These are phyloP conservation scores for Erynnis tages DNA, from an alignment of 2,888 invertebrate species.

Conservation along the genomic window DNA sequence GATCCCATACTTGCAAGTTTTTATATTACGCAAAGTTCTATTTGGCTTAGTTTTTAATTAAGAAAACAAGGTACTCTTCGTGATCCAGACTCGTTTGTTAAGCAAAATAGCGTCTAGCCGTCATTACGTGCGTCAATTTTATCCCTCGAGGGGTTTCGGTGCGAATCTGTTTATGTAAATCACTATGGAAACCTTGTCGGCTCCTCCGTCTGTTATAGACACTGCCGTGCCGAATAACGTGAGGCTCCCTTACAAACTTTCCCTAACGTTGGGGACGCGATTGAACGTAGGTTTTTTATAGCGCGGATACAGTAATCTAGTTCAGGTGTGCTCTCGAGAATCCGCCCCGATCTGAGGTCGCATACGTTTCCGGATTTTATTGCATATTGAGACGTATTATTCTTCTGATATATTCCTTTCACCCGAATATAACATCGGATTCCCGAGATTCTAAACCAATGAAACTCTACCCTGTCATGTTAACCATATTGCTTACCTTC, in stretches of 20 bases:
- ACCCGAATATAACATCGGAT: constrained; percentile 53
- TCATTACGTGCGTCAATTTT: constrained; percentile 45
- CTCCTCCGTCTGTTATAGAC: constrained; percentile 56
- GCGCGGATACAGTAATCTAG: constrained; percentile 73
- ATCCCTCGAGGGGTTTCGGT: constrained; percentile 41
- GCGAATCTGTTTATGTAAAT: constrained; percentile 67
- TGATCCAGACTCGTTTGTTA: constrained; percentile 24
- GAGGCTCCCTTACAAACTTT: constrained; percentile 63
- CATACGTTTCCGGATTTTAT: constrained; percentile 72
- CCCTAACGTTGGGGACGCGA: constrained; percentile 60
- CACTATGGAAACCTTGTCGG: constrained; percentile 50
- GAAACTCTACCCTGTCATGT: constrained; percentile 25
- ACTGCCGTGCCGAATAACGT: constrained; percentile 48
- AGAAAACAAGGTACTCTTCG: constrained; percentile 17
- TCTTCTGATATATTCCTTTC: constrained; percentile 62
- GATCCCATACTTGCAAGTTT: background rate
- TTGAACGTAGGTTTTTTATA: constrained; percentile 70
- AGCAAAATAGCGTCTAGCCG: constrained; percentile 33
- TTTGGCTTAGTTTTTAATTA: constrained; percentile 26
- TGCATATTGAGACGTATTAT: constrained; percentile 78
- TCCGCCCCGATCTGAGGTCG: constrained; percentile 68
- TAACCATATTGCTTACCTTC: constrained; percentile 15
- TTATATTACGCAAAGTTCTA: constrained; percentile 1
- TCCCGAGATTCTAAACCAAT: constrained; percentile 56
- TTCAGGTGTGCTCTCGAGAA: constrained; percentile 75